phyloP scores from a whole-genome alignment of 2,797 vertebrate genomes.

The Falco columbarius region DNA sequence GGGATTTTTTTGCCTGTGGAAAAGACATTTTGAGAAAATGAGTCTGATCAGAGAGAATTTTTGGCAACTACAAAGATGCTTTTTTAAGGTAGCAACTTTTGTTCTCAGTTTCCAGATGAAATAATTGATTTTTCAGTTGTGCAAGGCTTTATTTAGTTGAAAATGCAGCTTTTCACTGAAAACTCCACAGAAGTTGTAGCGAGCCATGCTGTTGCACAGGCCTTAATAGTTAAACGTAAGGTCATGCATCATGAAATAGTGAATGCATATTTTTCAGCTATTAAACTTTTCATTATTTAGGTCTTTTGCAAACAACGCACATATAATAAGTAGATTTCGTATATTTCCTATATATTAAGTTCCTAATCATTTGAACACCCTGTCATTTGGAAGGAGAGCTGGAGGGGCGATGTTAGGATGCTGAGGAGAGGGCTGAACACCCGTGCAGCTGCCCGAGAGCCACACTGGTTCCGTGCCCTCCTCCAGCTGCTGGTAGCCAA shows the following conservation, averaged over 20 bases:
- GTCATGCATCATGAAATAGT: background rate
- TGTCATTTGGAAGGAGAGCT: accelerated
- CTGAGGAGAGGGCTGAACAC: background rate
- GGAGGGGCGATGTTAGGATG: background rate
- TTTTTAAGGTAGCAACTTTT: background rate
- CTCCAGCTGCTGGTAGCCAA: background rate
- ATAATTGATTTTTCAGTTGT: no score
- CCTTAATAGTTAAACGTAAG: background rate
- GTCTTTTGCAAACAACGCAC: background rate
- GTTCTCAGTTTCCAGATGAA: background rate
- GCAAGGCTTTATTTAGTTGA: background rate
- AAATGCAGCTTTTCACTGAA: background rate
- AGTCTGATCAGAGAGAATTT: background rate
- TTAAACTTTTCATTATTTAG: background rate
- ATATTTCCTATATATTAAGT: background rate
- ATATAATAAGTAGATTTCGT: background rate
- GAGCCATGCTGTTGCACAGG: background rate
- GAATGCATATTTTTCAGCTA: accelerated
- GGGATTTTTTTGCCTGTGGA: background rate
- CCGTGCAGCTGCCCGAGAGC: background rate
- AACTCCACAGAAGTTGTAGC: background rate
- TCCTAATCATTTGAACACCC: background rate
- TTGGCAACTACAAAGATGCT: background rate
- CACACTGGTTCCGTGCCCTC: background rate
- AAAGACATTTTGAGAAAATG: background rate